Conservation (phyloP, 2,797 vertebrate species). For the Dromococcyx pavoninus region DNA sequence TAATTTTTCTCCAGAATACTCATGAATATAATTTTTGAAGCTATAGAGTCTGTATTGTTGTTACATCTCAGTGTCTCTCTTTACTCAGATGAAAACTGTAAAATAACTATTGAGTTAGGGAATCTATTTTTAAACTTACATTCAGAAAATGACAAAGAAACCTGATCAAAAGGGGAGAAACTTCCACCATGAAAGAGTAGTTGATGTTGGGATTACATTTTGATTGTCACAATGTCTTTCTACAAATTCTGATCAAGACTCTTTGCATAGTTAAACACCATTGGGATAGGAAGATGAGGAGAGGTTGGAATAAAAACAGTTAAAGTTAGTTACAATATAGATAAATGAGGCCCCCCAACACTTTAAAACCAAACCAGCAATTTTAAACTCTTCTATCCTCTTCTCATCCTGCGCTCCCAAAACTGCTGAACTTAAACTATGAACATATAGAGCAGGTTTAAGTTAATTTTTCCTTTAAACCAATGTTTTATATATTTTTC, state of each 20-base stretch:
- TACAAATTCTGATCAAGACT: not conserved
- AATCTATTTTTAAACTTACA: not conserved
- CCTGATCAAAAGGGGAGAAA: not conserved
- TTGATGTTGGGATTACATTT: not conserved
- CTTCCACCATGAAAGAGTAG: not conserved
- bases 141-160: not conserved
- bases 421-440: not conserved
- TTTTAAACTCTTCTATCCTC: not conserved
- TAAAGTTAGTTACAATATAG: not conserved
- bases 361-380: not conserved
- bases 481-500: not conserved
- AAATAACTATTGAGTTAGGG: not conserved
- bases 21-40: not conserved
- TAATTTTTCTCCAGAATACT: not conserved
- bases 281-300: not conserved
- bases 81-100: not conserved
- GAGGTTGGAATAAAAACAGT: not conserved
- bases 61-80: not conserved
- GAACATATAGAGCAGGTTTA: not conserved
- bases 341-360: rapidly evolving
- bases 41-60: not conserved
- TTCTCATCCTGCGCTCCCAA: not conserved
- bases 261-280: not conserved
- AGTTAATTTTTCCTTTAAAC: not conserved
- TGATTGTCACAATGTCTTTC: not conserved